Evolutionary conservation across 2,113 vertebrate genomes (phyloP).

Genomic region (Cheirogaleus medius): DNA sequence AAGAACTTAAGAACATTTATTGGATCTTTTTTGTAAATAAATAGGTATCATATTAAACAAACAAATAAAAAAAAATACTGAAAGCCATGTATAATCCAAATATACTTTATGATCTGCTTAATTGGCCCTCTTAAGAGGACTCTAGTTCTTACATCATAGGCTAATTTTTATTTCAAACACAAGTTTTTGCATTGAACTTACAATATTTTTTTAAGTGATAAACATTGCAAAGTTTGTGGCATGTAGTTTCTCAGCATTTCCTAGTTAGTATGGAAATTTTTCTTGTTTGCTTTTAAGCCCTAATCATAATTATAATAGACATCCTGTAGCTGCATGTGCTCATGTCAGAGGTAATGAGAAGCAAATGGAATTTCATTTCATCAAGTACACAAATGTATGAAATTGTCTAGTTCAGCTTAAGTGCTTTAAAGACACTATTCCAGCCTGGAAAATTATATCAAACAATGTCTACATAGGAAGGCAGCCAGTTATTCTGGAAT

Average conservation of each 20-base stretch:
- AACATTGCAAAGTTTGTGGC: not conserved
- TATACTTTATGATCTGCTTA: not conserved
- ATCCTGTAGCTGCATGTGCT: not conserved
- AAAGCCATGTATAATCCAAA: not conserved
- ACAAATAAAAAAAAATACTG: too few species aligned
- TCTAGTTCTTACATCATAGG: not conserved
- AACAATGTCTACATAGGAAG: not conserved
- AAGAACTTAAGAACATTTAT: not conserved
- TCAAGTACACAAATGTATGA: not conserved
- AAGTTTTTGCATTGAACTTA: not conserved
- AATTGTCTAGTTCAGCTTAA: constrained; percentile 13
- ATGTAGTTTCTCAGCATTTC: not conserved
- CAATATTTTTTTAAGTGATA: not conserved
- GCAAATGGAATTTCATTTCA: constrained; percentile 35
- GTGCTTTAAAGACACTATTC: not conserved
- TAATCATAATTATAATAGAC: constrained; percentile 53
- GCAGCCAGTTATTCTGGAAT: not conserved
- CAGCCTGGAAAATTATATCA: not conserved
- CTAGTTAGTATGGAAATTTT: constrained; percentile 26
- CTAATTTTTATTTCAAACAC: not conserved
- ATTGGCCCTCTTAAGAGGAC: not conserved
- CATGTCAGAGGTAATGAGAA: constrained; percentile 45
- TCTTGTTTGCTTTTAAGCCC: constrained; percentile 16
- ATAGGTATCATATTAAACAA: not conserved
- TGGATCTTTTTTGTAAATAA: not conserved